phyloP scores from a whole-genome alignment of 2,888 invertebrate species.

The Noctuana brunneofusca region DNA sequence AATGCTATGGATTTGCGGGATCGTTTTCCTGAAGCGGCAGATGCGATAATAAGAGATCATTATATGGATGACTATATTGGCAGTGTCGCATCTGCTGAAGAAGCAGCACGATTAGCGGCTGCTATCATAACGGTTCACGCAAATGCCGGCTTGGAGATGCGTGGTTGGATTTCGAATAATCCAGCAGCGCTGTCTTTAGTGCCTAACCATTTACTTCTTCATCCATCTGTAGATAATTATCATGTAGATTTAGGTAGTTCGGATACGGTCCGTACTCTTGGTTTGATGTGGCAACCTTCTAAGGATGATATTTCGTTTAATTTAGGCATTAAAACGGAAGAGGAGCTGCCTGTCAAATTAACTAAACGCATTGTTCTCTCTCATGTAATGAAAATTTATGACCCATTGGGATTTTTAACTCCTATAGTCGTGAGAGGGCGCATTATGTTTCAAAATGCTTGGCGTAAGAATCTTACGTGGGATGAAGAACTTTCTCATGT shows the following conservation, averaged over 20 bases:
- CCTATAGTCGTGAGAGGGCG: conserved; percentile 2
- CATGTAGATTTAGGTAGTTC: not conserved
- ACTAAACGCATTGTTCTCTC: not conserved
- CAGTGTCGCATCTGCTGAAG: not conserved
- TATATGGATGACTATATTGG: not conserved
- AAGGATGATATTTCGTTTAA: not conserved
- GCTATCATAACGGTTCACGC: not conserved
- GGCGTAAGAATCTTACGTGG: conserved; percentile 2
- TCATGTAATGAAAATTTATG: too few relatives aligned
- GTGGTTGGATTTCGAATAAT: not conserved
- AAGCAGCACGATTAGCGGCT: not conserved
- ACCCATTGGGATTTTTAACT: not conserved
- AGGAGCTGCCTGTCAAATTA: conserved; percentile 1
- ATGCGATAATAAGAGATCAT: not conserved
- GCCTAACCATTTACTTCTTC: not conserved
- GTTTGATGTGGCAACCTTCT: not conserved
- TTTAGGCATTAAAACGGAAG: not conserved
- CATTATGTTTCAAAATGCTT: conserved; percentile 5
- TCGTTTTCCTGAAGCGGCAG: conserved; percentile 1
- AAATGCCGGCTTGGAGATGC: conserved; percentile 3
- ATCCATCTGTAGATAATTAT: not conserved
- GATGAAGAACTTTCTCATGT: not conserved
- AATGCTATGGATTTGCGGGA: not conserved
- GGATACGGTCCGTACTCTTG: not conserved
- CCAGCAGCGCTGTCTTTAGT: not conserved